Percentiles rank a stretch among this genome's conserved stretches.
phyloP scores from a whole-genome alignment of 37 sponge, comb jelly and placozoan genomes.

The Petrosia ficiformis region DNA sequence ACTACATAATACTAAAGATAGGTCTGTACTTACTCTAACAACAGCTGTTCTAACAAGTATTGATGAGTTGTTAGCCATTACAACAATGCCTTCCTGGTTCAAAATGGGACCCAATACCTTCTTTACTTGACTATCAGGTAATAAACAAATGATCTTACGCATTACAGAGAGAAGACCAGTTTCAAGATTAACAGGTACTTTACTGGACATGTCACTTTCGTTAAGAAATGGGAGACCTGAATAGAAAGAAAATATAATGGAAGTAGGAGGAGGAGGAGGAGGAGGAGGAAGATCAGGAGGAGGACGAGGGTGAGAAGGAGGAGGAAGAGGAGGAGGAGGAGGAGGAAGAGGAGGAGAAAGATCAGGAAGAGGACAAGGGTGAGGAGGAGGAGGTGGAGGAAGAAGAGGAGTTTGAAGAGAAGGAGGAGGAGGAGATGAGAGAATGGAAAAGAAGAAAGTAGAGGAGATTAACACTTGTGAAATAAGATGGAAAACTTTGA shows the following conservation, averaged over 20 bases:
- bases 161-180: constrained; percentile 59
- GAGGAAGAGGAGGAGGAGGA: not conserved
- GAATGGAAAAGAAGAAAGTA: not conserved
- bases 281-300: too few species aligned
- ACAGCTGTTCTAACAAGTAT: constrained; percentile 76
- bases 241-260: not conserved
- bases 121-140: constrained; percentile 53
- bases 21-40: constrained; percentile 45
- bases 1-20: too few species aligned
- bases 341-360: not conserved
- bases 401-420: too few species aligned
- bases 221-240: constrained; percentile 5
- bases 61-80: constrained; percentile 59
- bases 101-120: constrained; percentile 54
- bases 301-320: too few species aligned
- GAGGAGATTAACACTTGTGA: not conserved
- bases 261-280: too few species aligned
- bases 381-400: not conserved
- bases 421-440: not conserved
- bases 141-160: constrained; percentile 38
- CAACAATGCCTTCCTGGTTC: constrained; percentile 48
- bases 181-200: constrained; percentile 54
- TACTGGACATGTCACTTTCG: constrained; percentile 26
- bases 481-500: not conserved
- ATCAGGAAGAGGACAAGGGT: too few species aligned